Conservation (phyloP, 1,140 invertebrate species). For the Cyphomyrmex costatus region DNA sequence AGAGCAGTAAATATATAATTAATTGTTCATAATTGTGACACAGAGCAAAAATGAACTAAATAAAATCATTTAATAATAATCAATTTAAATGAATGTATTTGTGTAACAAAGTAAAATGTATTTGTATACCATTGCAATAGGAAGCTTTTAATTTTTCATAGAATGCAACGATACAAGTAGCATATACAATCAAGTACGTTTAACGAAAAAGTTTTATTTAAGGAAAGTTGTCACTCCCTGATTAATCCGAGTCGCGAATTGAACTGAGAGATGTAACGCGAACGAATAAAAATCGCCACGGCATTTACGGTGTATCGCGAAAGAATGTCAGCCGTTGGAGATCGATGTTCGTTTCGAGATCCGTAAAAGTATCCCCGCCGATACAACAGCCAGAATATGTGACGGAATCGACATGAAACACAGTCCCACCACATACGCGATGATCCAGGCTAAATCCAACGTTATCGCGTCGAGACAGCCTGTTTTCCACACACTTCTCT, state of each 20-base stretch:
- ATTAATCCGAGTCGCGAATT: neutral
- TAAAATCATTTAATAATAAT: conserved; percentile 7
- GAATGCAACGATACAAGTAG: neutral
- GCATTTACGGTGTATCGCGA: neutral
- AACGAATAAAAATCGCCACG: conserved; percentile 1
- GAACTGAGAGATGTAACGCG: neutral
- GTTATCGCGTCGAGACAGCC: conserved; percentile 74
- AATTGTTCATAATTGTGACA: conserved; percentile 6
- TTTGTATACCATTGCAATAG: neutral
- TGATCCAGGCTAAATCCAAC: conserved; percentile 74
- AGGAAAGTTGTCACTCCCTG: neutral
- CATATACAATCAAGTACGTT: neutral
- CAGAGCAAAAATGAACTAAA: neutral
- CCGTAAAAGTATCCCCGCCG: conserved; percentile 61
- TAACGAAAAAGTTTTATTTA: neutral
- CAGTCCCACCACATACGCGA: conserved; percentile 67
- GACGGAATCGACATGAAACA: conserved; percentile 73
- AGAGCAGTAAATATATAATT: neutral
- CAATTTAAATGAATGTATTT: neutral
- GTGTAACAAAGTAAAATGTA: neutral
- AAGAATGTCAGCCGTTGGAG: neutral
- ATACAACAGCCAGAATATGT: conserved; percentile 72
- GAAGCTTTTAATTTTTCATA: neutral
- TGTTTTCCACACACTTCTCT: conserved; percentile 10
- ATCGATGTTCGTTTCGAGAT: neutral